A percentile compares a stretch with the other conserved stretches of the same genome.
Conservation (phyloP, 1,140 invertebrate genomes). For the Aphelinus atriplicis region DNA sequence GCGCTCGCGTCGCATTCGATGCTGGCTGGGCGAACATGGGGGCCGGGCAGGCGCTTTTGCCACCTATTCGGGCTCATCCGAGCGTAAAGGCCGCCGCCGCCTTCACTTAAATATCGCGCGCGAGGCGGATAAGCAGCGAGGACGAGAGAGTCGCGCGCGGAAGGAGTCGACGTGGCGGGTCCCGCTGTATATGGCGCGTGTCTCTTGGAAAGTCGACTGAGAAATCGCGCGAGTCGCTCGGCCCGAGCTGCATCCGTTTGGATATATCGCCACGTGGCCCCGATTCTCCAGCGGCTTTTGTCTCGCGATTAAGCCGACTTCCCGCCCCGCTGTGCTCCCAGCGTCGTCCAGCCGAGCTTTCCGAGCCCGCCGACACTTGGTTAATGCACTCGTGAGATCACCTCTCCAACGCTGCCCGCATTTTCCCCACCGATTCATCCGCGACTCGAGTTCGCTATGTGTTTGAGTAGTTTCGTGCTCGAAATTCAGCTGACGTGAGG, state of each 20-base stretch:
- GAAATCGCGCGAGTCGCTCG: conserved; percentile 28
- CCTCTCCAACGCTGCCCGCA: too few species aligned
- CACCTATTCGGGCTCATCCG: neutral
- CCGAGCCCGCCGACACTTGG: neutral
- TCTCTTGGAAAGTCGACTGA: conserved; percentile 29
- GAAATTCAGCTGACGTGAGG: too few species aligned
- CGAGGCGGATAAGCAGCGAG: conserved; percentile 1
- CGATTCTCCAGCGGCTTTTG: neutral
- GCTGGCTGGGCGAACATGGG: too few species aligned
- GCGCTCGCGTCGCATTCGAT: too few species aligned
- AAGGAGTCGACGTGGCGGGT: conserved; percentile 1
- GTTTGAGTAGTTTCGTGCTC: too few species aligned
- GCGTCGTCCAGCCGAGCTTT: neutral
- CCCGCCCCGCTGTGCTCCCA: too few species aligned
- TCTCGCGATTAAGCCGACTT: too few species aligned
- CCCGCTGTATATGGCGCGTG: neutral
- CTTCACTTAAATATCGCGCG: neutral
- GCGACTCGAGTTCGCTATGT: too few species aligned
- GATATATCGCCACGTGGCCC: too few species aligned
- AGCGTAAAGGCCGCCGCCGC: neutral
- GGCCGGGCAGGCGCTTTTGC: neutral
- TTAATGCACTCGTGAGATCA: too few species aligned
- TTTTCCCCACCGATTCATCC: too few species aligned
- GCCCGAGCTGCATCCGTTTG: conserved; percentile 8
- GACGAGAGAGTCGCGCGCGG: neutral